These are phyloP conservation scores for Orientallactaga bullata DNA, from an alignment of 2,113 vertebrate species.

Conservation along the genomic window DNA sequence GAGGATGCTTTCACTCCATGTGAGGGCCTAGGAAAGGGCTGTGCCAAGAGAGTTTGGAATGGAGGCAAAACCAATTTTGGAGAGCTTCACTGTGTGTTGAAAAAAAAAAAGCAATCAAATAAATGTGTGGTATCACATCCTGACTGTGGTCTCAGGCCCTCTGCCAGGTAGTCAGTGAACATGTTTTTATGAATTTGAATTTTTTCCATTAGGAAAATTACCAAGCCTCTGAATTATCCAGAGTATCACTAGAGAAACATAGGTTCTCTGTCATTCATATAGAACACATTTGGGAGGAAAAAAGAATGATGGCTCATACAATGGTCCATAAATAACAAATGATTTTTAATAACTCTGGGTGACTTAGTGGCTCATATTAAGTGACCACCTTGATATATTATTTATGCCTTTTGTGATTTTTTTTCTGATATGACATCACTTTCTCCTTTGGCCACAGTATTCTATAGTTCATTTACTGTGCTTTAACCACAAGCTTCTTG, in stretches of 20 bases:
- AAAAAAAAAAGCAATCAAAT: constrained; percentile 67
- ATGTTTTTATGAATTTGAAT: constrained; percentile 75
- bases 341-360: constrained; percentile 71
- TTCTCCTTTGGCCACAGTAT: neutral
- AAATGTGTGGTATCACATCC: constrained; percentile 74
- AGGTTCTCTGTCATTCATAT: constrained; percentile 71
- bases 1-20: constrained; percentile 54
- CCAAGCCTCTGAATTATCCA: constrained; percentile 79
- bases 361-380: constrained; percentile 75
- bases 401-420: constrained; percentile 76
- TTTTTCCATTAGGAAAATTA: constrained; percentile 81
- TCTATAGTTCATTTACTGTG: constrained; percentile 49
- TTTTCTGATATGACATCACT: constrained; percentile 69
- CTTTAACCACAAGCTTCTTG: constrained; percentile 75
- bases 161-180: constrained; percentile 70
- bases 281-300: constrained; percentile 64
- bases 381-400: constrained; percentile 81
- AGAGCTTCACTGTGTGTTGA: constrained; percentile 17
- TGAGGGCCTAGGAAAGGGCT: constrained; percentile 45
- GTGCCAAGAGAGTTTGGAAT: constrained; percentile 69
- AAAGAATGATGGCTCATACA: constrained; percentile 80
- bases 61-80: constrained; percentile 67
- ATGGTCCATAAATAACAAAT: constrained; percentile 80
- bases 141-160: constrained; percentile 65
- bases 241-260: constrained; percentile 65